phyloP scores from a whole-genome alignment of 2,797 vertebrate species.

The Malacoraja senta region DNA sequence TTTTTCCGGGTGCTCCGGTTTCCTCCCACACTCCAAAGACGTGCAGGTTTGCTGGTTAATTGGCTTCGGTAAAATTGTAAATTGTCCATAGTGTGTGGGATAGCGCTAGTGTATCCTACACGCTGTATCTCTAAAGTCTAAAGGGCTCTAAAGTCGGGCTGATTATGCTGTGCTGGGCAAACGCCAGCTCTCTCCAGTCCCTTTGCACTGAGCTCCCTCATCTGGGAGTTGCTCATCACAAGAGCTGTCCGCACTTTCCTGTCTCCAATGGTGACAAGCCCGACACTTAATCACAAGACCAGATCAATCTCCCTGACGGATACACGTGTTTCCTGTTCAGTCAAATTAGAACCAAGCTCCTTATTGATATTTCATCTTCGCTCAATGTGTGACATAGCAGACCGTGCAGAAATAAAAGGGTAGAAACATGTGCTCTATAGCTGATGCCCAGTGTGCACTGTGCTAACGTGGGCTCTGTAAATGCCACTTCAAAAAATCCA shows the following conservation, averaged over 20 bases:
- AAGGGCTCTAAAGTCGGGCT: background rate
- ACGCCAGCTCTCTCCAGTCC: background rate
- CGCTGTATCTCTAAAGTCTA: too few relatives aligned
- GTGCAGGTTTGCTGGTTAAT: too few relatives aligned
- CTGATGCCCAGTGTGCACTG: too few relatives aligned
- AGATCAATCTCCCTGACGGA: background rate
- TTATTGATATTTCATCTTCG: background rate
- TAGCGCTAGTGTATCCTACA: too few relatives aligned
- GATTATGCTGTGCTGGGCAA: background rate
- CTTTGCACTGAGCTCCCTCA: background rate
- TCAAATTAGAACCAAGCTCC: background rate
- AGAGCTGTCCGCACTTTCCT: background rate
- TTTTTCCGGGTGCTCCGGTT: too few relatives aligned
- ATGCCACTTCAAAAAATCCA: too few relatives aligned
- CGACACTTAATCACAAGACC: background rate
- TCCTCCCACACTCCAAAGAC: too few relatives aligned
- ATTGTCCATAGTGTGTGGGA: too few relatives aligned
- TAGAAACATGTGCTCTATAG: too few relatives aligned
- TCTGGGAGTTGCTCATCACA: background rate
- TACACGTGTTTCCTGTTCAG: background rate
- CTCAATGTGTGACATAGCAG: background rate
- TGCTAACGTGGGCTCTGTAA: too few relatives aligned
- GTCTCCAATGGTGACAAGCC: background rate
- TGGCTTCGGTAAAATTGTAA: too few relatives aligned
- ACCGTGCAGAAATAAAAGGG: background rate